Conservation (phyloP, 2,797 vertebrate genomes). For the Hydrocynus forskahlii region DNA sequence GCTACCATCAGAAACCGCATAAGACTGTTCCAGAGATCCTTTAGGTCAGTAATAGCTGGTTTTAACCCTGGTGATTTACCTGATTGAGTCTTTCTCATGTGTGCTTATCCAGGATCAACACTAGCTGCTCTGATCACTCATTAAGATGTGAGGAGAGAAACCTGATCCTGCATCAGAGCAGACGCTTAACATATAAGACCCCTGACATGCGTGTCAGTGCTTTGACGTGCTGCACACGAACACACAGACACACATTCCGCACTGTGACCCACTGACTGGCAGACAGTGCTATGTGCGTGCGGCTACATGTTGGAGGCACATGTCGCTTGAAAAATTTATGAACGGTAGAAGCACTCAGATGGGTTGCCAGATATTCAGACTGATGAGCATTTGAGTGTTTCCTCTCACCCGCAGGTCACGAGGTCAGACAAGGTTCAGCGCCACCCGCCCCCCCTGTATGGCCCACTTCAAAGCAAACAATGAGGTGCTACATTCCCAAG, state of each 20-base stretch:
- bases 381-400: conserved; percentile 34
- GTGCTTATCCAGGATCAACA: conserved; percentile 16
- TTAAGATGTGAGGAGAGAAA: conserved; percentile 5
- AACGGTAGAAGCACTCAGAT: conserved; percentile 21
- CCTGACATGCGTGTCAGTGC: background rate
- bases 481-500: conserved; percentile 50
- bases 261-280: conserved; percentile 18
- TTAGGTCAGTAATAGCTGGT: background rate
- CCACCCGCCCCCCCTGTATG: background rate
- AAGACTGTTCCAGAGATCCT: background rate
- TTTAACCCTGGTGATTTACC: background rate
- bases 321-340: conserved; percentile 55
- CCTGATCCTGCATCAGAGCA: conserved; percentile 31
- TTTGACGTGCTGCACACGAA: conserved; percentile 6
- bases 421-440: conserved; percentile 47
- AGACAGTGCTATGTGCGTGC: conserved; percentile 15
- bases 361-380: conserved; percentile 22
- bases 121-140: background rate
- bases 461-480: conserved; percentile 51
- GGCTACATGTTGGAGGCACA: conserved; percentile 42
- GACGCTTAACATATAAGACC: background rate
- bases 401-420: conserved; percentile 31
- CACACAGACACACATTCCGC: conserved; percentile 14
- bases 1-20: no score
- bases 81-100: background rate